A percentile compares a stretch with the other conserved stretches of the same genome.
Conservation (phyloP, 2,113 vertebrate genomes). For the Paracanthobrama guichenoti region DNA sequence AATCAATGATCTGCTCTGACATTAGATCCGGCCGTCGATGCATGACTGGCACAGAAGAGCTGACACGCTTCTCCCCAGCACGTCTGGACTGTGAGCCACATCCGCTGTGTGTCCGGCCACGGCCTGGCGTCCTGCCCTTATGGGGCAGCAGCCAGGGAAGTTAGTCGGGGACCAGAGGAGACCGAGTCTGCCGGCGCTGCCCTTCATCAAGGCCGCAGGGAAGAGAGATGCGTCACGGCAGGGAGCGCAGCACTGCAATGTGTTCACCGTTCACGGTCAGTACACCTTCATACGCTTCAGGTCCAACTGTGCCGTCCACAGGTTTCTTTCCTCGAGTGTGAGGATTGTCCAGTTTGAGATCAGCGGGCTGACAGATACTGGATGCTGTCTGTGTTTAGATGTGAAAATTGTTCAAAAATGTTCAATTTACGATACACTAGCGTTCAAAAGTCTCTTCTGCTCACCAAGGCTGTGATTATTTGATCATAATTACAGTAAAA, state of each 20-base stretch:
- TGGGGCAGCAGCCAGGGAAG: slow-evolving; percentile 99
- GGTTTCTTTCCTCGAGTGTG: not conserved
- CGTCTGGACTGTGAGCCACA: slow-evolving; percentile 52
- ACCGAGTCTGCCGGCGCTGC: slow-evolving; percentile 93
- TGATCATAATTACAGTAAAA: no score
- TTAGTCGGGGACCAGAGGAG: slow-evolving; percentile 95
- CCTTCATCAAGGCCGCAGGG: slow-evolving; percentile 88
- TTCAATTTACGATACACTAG: no score
- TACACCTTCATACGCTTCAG: not conserved
- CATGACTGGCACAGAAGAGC: not conserved
- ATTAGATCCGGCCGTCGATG: not conserved
- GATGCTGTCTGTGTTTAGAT: no score
- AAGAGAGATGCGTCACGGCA: slow-evolving; percentile 88
- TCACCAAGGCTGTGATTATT: no score
- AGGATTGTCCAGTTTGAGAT: no score
- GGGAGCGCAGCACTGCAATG: slow-evolving; percentile 85
- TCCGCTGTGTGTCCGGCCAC: slow-evolving; percentile 69
- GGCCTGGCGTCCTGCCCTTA: slow-evolving; percentile 85
- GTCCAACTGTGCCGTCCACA: not conserved
- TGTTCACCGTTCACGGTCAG: slow-evolving; percentile 96
- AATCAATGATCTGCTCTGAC: not conserved
- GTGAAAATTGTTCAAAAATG: no score
- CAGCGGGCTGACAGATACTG: no score
- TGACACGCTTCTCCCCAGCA: no score
- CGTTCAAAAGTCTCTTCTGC: no score